Evolutionary conservation across 2,888 invertebrate species (phyloP), one percentile per base, ranked within the genome.

Genomic region (Caenorhabditis wallacei): DNA sequence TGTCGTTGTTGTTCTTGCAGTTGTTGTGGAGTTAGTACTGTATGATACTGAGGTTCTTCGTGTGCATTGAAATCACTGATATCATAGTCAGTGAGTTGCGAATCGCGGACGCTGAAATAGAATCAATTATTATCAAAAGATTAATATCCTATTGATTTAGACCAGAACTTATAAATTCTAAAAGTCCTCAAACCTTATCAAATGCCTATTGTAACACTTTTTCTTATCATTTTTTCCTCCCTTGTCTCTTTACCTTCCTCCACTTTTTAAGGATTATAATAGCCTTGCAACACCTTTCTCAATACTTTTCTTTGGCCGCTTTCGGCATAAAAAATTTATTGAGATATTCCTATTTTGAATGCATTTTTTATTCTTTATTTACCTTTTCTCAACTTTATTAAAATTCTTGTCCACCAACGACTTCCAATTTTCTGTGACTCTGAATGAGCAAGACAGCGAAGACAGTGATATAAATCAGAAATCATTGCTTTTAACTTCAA

Each of bases 81-180:
- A 63, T 87, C 87, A 66, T 87, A 87, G 78, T 87, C 87, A 64
- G 87, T 87, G 22, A 87, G 74, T 40, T 87, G 85, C 1, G 85
- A 85, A 30, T 85, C 87, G 30, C 87, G 87, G 22, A 81, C 48
- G 26, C 87, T 85, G 84, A 48, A 85, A 69, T 26, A 11, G 2
- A 11, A 10, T 35, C 2, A 11, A 57, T 35, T 57, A 2, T 43
- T 43, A 10, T 43, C 43, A 43, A 10, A n/a, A n/a, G n/a, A n/a
- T n/a, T n/a, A n/a, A n/a, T n/a, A n/a, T n/a, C n/a, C n/a, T n/a
- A n/a, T n/a, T n/a, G n/a, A n/a, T n/a, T n/a, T n/a, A n/a, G n/a
- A n/a, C n/a, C 35, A 35, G 35, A 35, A 35, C 10, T 35, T 35
- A n/a, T n/a, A n/a, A n/a, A n/a, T n/a, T n/a, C n/a, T n/a, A n/a